Conservation (phyloP, 2,888 invertebrate genomes). For the Microchrysa polita region DNA sequence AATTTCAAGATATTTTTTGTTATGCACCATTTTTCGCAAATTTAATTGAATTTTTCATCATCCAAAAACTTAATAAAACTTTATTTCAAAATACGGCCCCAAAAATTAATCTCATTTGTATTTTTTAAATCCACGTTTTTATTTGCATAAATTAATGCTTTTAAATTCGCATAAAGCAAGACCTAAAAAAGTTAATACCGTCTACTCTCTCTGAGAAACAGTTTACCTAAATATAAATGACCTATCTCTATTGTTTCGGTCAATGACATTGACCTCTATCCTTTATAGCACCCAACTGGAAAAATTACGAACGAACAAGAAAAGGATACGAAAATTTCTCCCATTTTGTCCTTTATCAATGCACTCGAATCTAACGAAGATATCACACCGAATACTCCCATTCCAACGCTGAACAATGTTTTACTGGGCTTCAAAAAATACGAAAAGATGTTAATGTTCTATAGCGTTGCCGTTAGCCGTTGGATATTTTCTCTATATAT, state of each 20-base stretch:
- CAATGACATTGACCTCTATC: constrained; percentile 23
- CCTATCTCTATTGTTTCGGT: constrained; percentile 20
- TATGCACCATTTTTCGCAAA: too few relatives aligned
- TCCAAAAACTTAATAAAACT: too few relatives aligned
- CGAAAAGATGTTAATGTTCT: constrained; percentile 29
- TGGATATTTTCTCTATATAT: not conserved
- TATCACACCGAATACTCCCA: not conserved
- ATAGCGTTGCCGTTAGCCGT: constrained; percentile 24
- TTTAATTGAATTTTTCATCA: too few relatives aligned
- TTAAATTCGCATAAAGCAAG: too few relatives aligned
- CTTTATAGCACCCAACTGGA: not conserved
- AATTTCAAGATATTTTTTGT: too few relatives aligned
- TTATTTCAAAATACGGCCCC: too few relatives aligned
- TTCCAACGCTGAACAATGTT: too few relatives aligned
- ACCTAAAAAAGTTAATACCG: too few relatives aligned
- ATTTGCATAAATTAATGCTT: too few relatives aligned
- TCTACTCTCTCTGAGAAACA: not conserved
- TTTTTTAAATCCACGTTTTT: too few relatives aligned
- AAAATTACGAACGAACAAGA: not conserved
- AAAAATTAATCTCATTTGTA: too few relatives aligned
- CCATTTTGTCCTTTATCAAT: constrained; percentile 15
- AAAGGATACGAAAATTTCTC: constrained; percentile 2
- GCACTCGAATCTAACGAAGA: constrained; percentile 8
- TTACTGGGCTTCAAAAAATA: not conserved
- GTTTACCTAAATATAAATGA: constrained; percentile 5